Evolutionary conservation across 2,113 vertebrate species (phyloP).

Genomic region (Heptranchias perlo): DNA sequence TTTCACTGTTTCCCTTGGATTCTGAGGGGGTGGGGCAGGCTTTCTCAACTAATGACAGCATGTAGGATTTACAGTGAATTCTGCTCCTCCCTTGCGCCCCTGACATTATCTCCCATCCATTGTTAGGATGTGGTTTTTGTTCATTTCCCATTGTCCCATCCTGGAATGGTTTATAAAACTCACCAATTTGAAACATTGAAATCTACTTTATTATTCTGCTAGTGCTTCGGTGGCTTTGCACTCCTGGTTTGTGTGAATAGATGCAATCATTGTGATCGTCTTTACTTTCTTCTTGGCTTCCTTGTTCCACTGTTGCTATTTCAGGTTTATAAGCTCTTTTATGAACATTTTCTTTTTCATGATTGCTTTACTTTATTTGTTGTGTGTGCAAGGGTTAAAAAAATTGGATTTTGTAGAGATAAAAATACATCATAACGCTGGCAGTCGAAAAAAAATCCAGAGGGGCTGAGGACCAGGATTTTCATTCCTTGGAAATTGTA

Average conservation of each 20-base stretch:
- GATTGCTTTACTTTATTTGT: not conserved
- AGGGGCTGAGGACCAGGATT: not conserved
- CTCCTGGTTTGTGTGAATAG: not conserved
- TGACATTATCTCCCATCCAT: not conserved
- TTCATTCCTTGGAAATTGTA: not conserved
- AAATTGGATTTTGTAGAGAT: not conserved
- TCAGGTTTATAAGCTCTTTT: slow-evolving; percentile 32
- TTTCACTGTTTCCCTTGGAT: not conserved
- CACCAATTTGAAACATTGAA: not conserved
- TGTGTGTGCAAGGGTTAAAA: not conserved
- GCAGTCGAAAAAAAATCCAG: not conserved
- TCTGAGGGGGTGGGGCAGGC: not conserved
- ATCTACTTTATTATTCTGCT: not conserved
- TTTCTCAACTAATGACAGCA: not conserved
- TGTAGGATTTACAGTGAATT: not conserved
- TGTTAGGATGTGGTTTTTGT: not conserved
- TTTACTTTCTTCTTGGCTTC: not conserved
- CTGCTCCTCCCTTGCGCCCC: not conserved
- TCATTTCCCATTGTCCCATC: not conserved
- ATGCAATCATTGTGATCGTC: not conserved
- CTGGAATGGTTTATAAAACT: not conserved
- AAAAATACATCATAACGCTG: not conserved
- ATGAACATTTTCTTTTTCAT: not conserved
- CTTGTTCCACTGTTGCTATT: not conserved
- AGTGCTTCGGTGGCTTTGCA: not conserved